Evolutionary conservation across 2,113 vertebrate species (phyloP), one percentile per base, ranked within the genome.

Genomic region (Podilymbus podiceps): DNA sequence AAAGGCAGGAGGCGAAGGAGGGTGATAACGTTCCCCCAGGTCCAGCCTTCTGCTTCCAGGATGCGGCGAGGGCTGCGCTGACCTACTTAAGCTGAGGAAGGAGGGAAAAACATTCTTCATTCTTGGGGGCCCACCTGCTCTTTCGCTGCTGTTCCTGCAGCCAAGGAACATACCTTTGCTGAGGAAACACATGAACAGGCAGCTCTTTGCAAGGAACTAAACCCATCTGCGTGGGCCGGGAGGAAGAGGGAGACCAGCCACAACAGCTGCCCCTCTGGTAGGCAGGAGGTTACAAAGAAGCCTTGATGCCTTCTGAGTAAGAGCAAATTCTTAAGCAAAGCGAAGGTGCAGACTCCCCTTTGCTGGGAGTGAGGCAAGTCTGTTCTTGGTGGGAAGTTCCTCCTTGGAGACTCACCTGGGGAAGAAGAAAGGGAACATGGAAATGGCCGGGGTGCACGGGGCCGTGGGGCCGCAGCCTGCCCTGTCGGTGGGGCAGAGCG

Each of bases 381-480:
- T 96, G 89, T 89, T 96, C 96, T 95, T 93, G 92, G 92, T 93
- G 83, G 83, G 76, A 92, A 94, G 62, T 94, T 95, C 94, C 85
- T 91, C 72, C 64, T 78, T 0, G 0, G 80, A 93, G 76, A 33
- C 83, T 83, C 92, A 94, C 42, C 90, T 94, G 69, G 83, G 68
- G 53, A 90, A 49, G 42, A 62, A 67, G 81, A 81, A 86, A 60
- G 64, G 68, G 69, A 47, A 24, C 28, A 30, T 73, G 73, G 79
- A 71, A 92, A 53, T 63, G 4, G 4, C 3, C 0, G 0, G 35
- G 66, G 25, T 95, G 75, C 0, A 12, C 69, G 86, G 92, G 55
- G 49, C 85, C 7, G 3, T 0, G 2, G 22, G 35, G 35, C 68
- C 0, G 0, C 44, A 52, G 38, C 10, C 50, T 12, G 60, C 40